Evolutionary conservation across 1,140 invertebrate genomes (phyloP), one percentile per base, ranked within the genome.

Genomic region (Melitaea cinxia): DNA sequence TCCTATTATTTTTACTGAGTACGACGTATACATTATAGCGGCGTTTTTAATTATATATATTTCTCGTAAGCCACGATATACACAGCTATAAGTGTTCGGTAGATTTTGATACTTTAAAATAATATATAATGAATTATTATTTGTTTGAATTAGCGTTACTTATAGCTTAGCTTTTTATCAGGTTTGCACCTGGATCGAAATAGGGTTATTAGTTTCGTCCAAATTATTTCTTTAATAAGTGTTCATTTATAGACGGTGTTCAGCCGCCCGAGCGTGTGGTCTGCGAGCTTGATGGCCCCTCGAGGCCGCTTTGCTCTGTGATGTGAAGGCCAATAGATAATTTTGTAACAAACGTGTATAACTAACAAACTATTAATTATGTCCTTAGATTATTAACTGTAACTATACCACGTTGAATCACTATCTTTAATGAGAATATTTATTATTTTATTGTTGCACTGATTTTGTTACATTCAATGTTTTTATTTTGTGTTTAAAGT

Each of bases 371-470:
- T 42, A 19, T 42, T 84, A 79, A 82, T 83, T 84, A 83, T 88
- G 84, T 82, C 70, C 63, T 74, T 88, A 88, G 80, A 73, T 73
- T n/a, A n/a, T n/a, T 85, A 85, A 85, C 68, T 77, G 69, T 87
- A 87, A 82, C 78, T 82, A 74, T 85, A 88, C 84, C 84, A 89
- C 82, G 87, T 88, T 87, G 84, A 82, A 88, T 80, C 77, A 88
- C 82, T 86, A 72, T 86, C 81, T 82, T 82, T 72, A 65, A 57
- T 57, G 49, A 74, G 59, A 79, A 83, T 88, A 88, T 88, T 88
- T 88, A 90, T 90, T 89, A 88, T 87, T 89, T 89, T 74, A 85
- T 89, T 90, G 85, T 90, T 90, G 88, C 85, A 90, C 85, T 84
- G 77, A 80, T 82, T 85, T 88, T 89, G 88, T 90, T 90, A 90